Conservation (phyloP, 2,113 vertebrate genomes). For the Circaetus gallicus region DNA sequence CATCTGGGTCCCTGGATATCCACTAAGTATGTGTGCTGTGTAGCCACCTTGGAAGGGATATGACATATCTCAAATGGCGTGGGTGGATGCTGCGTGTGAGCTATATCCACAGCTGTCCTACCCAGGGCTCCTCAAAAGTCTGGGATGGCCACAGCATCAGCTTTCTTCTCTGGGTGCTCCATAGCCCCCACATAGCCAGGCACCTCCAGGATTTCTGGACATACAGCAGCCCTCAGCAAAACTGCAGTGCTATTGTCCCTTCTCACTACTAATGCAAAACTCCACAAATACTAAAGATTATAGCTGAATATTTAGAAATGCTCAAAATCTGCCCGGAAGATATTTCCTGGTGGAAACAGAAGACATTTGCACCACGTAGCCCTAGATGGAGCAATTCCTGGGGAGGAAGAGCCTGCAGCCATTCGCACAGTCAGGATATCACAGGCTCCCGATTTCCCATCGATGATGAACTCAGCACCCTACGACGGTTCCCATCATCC, state of each 20-base stretch:
- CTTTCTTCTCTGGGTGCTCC: not conserved
- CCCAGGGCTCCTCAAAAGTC: not conserved
- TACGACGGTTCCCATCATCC: not conserved
- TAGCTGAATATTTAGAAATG: not conserved
- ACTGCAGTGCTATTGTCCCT: not conserved
- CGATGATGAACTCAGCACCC: not conserved
- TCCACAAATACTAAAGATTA: not conserved
- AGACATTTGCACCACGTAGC: not conserved
- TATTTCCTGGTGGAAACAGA: not conserved
- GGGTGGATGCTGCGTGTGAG: not conserved
- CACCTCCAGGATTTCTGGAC: not conserved
- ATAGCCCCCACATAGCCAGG: not conserved
- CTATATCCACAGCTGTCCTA: not conserved
- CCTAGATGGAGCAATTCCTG: not conserved
- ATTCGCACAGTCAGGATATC: not conserved
- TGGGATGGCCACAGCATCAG: not conserved
- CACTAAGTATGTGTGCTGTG: fast-evolving
- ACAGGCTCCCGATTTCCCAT: not conserved
- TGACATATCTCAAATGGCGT: fast-evolving
- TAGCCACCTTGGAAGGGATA: not conserved
- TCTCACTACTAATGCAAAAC: not conserved
- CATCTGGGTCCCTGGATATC: not conserved
- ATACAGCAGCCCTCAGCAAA: no score
- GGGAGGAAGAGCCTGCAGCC: not conserved
- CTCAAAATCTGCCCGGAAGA: not conserved